A percentile compares a stretch with the other conserved stretches of the same genome.
Evolutionary conservation across 2,113 vertebrate genomes (phyloP).

Genomic region (Psilopogon haemacephalus): DNA sequence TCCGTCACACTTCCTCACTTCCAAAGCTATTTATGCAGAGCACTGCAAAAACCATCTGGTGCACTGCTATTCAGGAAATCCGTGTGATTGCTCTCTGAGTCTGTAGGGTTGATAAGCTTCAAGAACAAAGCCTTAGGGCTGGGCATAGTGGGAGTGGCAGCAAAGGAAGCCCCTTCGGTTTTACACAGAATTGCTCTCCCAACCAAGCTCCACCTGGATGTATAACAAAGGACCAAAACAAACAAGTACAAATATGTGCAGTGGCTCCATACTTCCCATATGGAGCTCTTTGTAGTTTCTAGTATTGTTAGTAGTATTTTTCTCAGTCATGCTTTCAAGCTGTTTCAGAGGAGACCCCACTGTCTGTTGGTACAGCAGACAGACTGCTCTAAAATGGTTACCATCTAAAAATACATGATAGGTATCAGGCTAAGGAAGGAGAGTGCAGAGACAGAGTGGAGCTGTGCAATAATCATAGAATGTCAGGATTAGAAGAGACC

Average conservation of each 20-base stretch:
- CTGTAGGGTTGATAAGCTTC: slow-evolving; percentile 35
- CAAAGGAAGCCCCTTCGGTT: slow-evolving; percentile 38
- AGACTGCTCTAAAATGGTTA: background rate
- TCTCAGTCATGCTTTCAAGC: background rate
- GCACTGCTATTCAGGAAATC: slow-evolving; percentile 42
- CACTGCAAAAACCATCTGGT: background rate
- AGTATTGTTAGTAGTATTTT: background rate
- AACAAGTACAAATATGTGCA: slow-evolving; percentile 15
- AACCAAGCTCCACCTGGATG: background rate
- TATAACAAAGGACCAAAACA: slow-evolving; percentile 40
- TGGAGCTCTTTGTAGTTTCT: slow-evolving; percentile 19
- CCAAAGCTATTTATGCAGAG: background rate
- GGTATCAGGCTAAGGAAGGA: background rate
- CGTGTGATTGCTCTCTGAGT: background rate
- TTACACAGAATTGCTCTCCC: background rate
- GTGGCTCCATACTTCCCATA: slow-evolving; percentile 1
- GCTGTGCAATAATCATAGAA: no score
- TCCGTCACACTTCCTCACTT: background rate
- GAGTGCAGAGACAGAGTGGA: background rate
- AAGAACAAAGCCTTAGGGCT: slow-evolving; percentile 52
- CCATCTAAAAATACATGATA: background rate
- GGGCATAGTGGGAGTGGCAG: background rate
- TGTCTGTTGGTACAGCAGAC: background rate
- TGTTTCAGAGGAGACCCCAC: background rate
- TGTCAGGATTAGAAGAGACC: no score